Evolutionary conservation across 1,140 invertebrate genomes (phyloP).

Genomic region (Drosophila ohnishii): DNA sequence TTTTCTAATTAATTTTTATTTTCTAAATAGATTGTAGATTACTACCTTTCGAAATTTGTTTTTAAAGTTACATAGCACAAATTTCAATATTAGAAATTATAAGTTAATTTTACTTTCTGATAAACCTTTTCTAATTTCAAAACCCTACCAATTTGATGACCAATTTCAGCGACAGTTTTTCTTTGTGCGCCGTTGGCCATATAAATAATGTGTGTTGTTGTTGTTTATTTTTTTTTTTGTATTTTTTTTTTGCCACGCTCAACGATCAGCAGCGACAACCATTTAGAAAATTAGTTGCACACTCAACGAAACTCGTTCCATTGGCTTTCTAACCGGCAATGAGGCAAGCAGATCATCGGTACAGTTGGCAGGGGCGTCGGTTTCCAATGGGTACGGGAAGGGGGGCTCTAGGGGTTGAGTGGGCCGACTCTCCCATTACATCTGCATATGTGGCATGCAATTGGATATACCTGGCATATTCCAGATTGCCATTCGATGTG

Average conservation of each 20-base stretch:
- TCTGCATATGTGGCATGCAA: constrained; percentile 52
- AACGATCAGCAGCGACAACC: constrained; percentile 63
- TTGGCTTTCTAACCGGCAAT: constrained; percentile 72
- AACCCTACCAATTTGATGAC: constrained; percentile 21
- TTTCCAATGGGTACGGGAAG: not conserved
- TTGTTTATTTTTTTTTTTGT: constrained; percentile 8
- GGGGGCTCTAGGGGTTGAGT: constrained; percentile 3
- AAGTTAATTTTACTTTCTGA: not conserved
- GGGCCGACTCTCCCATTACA: constrained; percentile 39
- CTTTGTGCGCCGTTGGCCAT: constrained; percentile 24
- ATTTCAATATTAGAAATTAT: not conserved
- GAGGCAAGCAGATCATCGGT: constrained; percentile 38
- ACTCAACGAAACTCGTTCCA: constrained; percentile 74
- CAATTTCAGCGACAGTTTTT: constrained; percentile 31
- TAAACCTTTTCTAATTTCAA: constrained; percentile 5
- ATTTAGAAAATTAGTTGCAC: constrained; percentile 79
- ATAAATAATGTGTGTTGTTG: constrained; percentile 22
- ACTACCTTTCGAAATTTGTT: not conserved
- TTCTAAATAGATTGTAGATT: not conserved
- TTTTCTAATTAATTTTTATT: not conserved
- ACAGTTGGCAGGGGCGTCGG: constrained; percentile 20
- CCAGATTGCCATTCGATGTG: constrained; percentile 31
- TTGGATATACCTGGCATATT: constrained; percentile 43
- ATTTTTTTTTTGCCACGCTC: constrained; percentile 31
- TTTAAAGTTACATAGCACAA: not conserved